Conservation (phyloP, 2,113 vertebrate genomes). For the Thamnophis sirtalis region DNA sequence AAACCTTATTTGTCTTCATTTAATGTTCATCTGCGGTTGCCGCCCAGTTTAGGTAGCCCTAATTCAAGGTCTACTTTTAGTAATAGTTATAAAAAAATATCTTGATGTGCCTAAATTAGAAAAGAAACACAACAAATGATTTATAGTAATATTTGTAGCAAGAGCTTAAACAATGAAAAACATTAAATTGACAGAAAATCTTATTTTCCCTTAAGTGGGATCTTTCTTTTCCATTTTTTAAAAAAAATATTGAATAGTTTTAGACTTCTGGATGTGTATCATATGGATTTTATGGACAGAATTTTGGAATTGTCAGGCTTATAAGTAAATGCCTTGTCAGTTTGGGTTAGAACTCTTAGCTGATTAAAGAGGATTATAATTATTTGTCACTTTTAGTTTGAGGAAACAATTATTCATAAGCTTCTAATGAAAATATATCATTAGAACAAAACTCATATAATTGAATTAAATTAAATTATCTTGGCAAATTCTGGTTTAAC, state of each 20-base stretch:
- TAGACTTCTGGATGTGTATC: neutral
- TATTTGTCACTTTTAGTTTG: constrained; percentile 52
- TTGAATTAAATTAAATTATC: constrained; percentile 45
- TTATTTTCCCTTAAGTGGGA: constrained; percentile 12
- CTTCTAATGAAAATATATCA: constrained; percentile 54
- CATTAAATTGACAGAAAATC: neutral
- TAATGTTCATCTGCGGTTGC: neutral
- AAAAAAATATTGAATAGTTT: neutral
- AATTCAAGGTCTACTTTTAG: neutral
- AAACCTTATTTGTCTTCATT: neutral
- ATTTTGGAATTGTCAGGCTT: constrained; percentile 43
- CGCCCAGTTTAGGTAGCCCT: neutral
- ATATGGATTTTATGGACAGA: constrained; percentile 33
- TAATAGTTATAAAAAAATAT: neutral
- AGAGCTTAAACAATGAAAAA: neutral
- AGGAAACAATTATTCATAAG: constrained; percentile 52
- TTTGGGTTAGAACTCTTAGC: constrained; percentile 50
- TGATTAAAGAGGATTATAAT: constrained; percentile 58
- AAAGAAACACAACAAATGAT: neutral
- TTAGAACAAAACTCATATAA: constrained; percentile 43
- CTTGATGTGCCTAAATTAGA: constrained; percentile 1
- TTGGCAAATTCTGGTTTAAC: constrained; percentile 30
- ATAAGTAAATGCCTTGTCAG: constrained; percentile 55
- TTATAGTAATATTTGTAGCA: neutral
- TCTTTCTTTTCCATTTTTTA: neutral